These are phyloP conservation scores for Orthosia incerta DNA, from an alignment of 2,888 invertebrate genomes.

Conservation along the genomic window DNA sequence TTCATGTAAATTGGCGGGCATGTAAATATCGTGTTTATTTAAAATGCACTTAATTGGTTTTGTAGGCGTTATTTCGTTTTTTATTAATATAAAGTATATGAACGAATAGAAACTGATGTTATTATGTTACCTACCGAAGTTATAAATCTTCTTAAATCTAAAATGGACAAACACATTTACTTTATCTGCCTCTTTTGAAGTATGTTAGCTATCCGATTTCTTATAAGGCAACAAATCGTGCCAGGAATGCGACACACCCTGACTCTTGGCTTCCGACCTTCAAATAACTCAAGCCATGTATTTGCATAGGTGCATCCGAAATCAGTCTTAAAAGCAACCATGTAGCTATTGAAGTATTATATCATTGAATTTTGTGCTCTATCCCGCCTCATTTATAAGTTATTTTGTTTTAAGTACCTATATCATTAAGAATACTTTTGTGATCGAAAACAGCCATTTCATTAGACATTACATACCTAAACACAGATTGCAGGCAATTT, in stretches of 20 bases:
- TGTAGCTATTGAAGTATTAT: slow-evolving; percentile 1
- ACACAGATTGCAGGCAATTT: neutral
- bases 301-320: slow-evolving; percentile 80
- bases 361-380: slow-evolving; percentile 33
- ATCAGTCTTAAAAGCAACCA: slow-evolving; percentile 50
- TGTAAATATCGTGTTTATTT: neutral
- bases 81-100: too few relatives aligned
- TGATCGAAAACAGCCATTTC: neutral
- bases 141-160: slow-evolving; percentile 4
- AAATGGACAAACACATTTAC: slow-evolving; percentile 12
- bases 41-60: neutral
- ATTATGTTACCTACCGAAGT: neutral
- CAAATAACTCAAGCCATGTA: slow-evolving; percentile 71
- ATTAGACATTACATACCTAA: neutral
- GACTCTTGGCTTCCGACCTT: slow-evolving; percentile 66
- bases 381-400: neutral
- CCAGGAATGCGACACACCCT: slow-evolving; percentile 60
- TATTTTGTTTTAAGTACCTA: neutral
- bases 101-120: neutral
- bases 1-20: neutral
- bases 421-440: too few relatives aligned
- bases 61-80: neutral
- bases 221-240: slow-evolving; percentile 30
- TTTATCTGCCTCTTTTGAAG: slow-evolving; percentile 7
- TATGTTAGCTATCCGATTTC: slow-evolving; percentile 25